Evolutionary conservation across 2,888 invertebrate genomes (phyloP).

Genomic region (Lagria hirta): DNA sequence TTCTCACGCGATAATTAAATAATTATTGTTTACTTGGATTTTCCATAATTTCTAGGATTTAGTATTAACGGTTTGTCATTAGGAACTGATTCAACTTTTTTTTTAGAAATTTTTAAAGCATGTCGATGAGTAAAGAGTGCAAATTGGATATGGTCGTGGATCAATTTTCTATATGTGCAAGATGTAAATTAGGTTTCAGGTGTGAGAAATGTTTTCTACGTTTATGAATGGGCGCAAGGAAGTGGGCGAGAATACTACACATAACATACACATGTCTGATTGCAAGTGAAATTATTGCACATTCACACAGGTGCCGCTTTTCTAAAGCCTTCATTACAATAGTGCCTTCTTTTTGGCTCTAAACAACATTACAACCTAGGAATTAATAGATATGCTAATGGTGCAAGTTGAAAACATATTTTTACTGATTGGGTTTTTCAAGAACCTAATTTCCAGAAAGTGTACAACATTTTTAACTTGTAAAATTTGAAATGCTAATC

Average conservation of each 20-base stretch:
- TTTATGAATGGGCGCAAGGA: slow-evolving; percentile 36
- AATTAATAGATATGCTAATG: slow-evolving; percentile 12
- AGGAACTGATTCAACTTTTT: too few species aligned
- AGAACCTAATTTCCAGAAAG: too few species aligned
- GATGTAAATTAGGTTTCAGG: slow-evolving; percentile 34
- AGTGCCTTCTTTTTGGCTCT: slow-evolving; percentile 2
- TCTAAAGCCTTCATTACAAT: slow-evolving; percentile 6
- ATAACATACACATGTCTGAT: slow-evolving; percentile 30
- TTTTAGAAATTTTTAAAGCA: too few species aligned
- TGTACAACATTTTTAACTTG: too few species aligned
- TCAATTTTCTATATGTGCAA: slow-evolving; percentile 22
- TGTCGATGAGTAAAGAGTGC: too few species aligned
- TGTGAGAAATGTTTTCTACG: slow-evolving; percentile 32
- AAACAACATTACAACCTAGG: slow-evolving; percentile 13
- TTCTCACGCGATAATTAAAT: too few species aligned
- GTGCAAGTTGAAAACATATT: slow-evolving; percentile 1
- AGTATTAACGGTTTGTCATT: too few species aligned
- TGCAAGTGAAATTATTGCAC: slow-evolving; percentile 30
- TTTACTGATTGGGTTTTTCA: too few species aligned
- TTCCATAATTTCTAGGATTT: too few species aligned
- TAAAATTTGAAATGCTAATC: too few species aligned
- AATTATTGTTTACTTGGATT: too few species aligned
- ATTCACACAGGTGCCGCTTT: slow-evolving; percentile 25
- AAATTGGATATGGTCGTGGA: slow-evolving; percentile 21
- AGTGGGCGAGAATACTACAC: slow-evolving; percentile 34